These are phyloP conservation scores for Microhierax caerulescens DNA, from an alignment of 2,797 vertebrate species.

Conservation along the genomic window DNA sequence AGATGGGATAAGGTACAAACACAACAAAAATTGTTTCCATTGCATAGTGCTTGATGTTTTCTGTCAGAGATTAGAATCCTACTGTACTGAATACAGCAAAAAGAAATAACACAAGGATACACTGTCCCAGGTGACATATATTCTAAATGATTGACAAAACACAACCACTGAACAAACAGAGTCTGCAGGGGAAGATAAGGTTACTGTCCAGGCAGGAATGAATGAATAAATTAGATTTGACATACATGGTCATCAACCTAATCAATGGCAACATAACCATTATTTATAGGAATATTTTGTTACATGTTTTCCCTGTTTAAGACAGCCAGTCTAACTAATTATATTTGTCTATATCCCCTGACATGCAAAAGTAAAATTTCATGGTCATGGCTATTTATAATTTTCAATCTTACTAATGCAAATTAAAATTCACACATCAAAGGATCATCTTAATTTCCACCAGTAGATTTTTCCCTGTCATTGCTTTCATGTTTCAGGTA, in stretches of 20 bases:
- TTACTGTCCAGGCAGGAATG: not conserved
- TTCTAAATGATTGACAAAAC: not conserved
- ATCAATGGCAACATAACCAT: not conserved
- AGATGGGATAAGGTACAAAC: not conserved
- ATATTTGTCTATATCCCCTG: not conserved
- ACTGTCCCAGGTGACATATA: not conserved
- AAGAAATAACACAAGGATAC: not conserved
- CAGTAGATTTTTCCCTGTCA: not conserved
- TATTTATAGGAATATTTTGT: not conserved
- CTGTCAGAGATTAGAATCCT: not conserved
- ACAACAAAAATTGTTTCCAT: not conserved
- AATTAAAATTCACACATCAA: conserved; percentile 19
- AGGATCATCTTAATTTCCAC: not conserved
- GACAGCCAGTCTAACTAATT: not conserved
- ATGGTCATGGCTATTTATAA: not conserved
- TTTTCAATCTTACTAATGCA: not conserved
- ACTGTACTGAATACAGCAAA: not conserved
- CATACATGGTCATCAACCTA: rapidly evolving
- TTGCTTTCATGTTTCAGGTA: not conserved
- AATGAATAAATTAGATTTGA: not conserved
- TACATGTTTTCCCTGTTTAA: not conserved
- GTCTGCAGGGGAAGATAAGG: not conserved
- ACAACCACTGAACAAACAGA: not conserved
- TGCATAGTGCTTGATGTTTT: not conserved
- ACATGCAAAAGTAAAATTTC: not conserved